Evolutionary conservation across 2,113 vertebrate genomes (phyloP), one percentile per base, ranked within the genome.

Genomic region (Neodontobutis hainanensis): DNA sequence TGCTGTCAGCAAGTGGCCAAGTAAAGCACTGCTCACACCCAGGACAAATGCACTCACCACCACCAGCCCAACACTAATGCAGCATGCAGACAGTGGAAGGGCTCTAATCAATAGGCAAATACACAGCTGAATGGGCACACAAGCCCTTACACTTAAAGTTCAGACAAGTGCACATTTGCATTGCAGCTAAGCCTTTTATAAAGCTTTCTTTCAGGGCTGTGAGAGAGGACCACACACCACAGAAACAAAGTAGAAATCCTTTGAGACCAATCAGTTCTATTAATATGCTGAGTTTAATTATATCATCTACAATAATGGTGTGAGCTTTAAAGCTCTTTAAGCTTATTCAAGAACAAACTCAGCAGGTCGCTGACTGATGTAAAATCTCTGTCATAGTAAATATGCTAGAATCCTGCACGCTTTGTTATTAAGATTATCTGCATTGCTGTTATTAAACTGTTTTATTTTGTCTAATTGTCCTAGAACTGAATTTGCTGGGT

Each of bases 81-180:
- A 1, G 12, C 14, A 34, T 57, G 12, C 56, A 61, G 69, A 61
- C 58, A 47, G 10, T 43, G 15, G 11, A 68, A 59, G 38, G 42
- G 61, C 81, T 76, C 27, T 59, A 74, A 84, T 71, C 61, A 66
- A 62, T 77, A 44, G 71, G 61, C 46, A 67, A 81, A 79, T 63
- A 60, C 35, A 43, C 16, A 45, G 63, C 46, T 45, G 42, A 76
- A 78, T n/a, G 53, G 16, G 38, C 51, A 16, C 35, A 36, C 74
- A 56, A 68, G 27, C 59, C 27, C 40, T 72, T 2, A 59, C 47
- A 50, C 6, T 66, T 55, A 35, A 47, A 43, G 42, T 55, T 66
- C 55, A 63, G 58, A 57, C 7, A 4, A 27, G 15, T 40, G 14
- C 53, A 59, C 40, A 19, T 61, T 69, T 50, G 65, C 48, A 44